Evolutionary conservation across 2,113 vertebrate genomes (phyloP), one percentile per base, ranked within the genome.

Genomic region (Gobio gobio): DNA sequence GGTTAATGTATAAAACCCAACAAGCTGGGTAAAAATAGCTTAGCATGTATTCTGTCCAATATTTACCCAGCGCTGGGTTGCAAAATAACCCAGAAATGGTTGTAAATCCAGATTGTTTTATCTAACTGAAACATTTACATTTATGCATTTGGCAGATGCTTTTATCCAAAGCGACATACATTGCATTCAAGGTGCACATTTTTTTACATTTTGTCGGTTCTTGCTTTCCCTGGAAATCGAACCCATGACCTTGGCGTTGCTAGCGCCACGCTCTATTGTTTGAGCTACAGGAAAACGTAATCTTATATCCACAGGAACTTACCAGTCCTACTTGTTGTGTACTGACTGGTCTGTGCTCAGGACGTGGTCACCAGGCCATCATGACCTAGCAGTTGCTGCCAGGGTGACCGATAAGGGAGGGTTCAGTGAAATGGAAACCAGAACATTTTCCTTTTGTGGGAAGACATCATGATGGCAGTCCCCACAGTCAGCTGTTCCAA

Each of bases 331-430:
- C 22, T 83, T 61, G 59, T 86, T 93, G 89, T 93, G 93, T 92
- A 91, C 82, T 77, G 81, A 82, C 81, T 83, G 88, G 89, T 90
- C 74, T 72, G 85, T 47, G 84, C 88, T 74, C 89, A 92, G 88
- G 91, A 85, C 89, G 51, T 86, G 81, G 43, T 92, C 91, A 93
- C 92, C 92, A 72, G 74, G 90, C 85, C 90, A 86, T 85, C 66
- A 83, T 87, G 86, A 93, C 94, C 88, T 89, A 86, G n/a, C 14
- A 16, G 54, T n/a, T 8, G 10, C 59, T 86, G 87, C 85, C 86
- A n/a, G 89, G 51, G 86, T 85, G 85, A 79, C 86, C 91, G 89
- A 84, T 76, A 68, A 47, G 40, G n/a, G 6, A 83, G 64, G 54
- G 24, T 45, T 73, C 54, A 63, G 45, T 68, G 33, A 68, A 43